A percentile compares a stretch with the other conserved stretches of the same genome.
These are phyloP conservation scores for Neolamprologus caudopunctatus DNA, from an alignment of 2,113 vertebrate genomes.

Conservation along the genomic window DNA sequence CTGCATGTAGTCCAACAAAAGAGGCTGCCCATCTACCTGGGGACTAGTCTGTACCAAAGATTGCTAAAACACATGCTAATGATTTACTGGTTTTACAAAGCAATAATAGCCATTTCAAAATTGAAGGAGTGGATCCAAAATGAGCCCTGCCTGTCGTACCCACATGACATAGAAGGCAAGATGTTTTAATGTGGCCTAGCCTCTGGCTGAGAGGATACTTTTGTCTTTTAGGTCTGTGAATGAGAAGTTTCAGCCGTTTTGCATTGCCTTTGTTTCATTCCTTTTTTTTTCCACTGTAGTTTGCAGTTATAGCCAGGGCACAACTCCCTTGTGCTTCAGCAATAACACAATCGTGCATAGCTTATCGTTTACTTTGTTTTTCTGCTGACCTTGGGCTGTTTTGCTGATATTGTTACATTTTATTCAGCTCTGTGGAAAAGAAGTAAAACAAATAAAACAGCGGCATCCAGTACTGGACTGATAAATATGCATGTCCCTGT, in stretches of 20 bases:
- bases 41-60: not conserved
- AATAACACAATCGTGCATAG: not conserved
- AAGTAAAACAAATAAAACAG: not conserved
- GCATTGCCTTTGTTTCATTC: not conserved
- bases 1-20: not conserved
- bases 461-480: not conserved
- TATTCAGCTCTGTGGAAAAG: not conserved
- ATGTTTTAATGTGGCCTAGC: not conserved
- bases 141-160: not conserved
- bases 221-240: not conserved
- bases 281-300: not conserved
- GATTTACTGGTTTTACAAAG: not conserved
- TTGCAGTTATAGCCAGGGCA: not conserved
- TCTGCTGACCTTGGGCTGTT: slow-evolving; percentile 46
- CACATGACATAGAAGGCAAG: not conserved
- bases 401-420: slow-evolving; percentile 26
- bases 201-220: not conserved
- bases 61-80: not conserved
- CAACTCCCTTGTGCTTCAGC: not conserved
- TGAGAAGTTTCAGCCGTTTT: not conserved
- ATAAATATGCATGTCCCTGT: slow-evolving; percentile 2
- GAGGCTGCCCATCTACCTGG: not conserved
- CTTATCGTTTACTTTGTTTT: not conserved
- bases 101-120: not conserved
- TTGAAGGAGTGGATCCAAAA: not conserved